Evolutionary conservation across 2,113 vertebrate genomes (phyloP).

Genomic region (Cricetomys ansorgei): DNA sequence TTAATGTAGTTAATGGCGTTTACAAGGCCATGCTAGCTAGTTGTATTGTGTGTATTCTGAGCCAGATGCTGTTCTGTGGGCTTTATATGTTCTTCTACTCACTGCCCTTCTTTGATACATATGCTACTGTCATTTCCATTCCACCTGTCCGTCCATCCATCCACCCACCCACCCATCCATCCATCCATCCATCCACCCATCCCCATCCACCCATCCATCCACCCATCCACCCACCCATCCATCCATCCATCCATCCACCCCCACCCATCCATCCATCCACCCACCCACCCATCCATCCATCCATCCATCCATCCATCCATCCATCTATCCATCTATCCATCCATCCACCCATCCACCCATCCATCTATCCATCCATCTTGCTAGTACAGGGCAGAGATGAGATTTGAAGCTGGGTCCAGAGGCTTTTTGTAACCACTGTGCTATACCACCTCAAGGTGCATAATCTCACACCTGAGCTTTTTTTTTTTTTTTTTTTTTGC

Average conservation of each 20-base stretch:
- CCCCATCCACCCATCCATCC: no score
- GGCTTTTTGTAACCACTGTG: neutral
- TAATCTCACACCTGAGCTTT: neutral
- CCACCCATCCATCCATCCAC: no score
- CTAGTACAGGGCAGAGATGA: neutral
- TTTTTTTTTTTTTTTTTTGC: constrained; percentile 32
- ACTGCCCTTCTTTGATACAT: neutral
- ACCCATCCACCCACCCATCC: no score
- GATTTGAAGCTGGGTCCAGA: neutral
- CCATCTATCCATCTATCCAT: no score
- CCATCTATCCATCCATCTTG: neutral
- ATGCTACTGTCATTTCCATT: neutral
- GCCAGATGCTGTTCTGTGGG: neutral
- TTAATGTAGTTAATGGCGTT: neutral
- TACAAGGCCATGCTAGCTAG: neutral
- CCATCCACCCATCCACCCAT: no score
- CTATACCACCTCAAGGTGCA: neutral
- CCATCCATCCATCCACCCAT: no score
- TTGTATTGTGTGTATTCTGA: neutral
- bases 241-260: no score
- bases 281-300: no score
- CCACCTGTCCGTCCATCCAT: no score
- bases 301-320: no score
- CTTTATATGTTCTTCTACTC: neutral
- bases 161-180: no score